phyloP scores from a whole-genome alignment of 2,797 vertebrate species.

The Petrocephalus sullivani region DNA sequence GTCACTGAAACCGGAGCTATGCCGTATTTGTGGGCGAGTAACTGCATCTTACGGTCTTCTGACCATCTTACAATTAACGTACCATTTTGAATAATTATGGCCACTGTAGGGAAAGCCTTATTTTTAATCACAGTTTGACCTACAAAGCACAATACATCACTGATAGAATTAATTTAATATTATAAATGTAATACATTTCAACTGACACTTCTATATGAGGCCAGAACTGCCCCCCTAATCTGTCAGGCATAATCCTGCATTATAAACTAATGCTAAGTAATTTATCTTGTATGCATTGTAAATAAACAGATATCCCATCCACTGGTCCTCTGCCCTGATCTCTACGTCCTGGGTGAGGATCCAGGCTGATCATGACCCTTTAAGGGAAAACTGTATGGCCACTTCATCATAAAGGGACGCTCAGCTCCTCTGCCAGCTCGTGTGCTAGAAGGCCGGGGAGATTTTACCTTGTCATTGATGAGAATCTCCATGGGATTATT shows the following conservation, averaged over 20 bases:
- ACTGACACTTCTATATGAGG: not conserved
- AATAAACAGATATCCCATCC: not conserved
- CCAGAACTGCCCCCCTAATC: not conserved
- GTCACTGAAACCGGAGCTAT: not conserved
- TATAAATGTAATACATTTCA: not conserved
- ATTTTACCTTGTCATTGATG: slow-evolving; percentile 88
- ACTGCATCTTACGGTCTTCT: not conserved
- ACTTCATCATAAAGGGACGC: not conserved
- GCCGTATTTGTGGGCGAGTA: not conserved
- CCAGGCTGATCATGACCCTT: too few species aligned
- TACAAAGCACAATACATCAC: not conserved
- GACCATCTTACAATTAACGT: not conserved
- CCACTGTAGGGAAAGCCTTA: not conserved
- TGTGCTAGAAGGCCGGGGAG: not conserved
- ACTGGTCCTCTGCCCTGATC: not conserved
- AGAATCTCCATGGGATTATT: slow-evolving; percentile 98
- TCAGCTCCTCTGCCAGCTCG: not conserved
- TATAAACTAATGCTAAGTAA: not conserved
- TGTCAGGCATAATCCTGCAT: not conserved
- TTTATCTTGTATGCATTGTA: not conserved
- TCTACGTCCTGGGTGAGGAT: not conserved
- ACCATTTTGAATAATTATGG: not conserved
- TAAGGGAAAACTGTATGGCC: too few species aligned
- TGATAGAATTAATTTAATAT: not conserved
- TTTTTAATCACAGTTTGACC: not conserved